Conservation (phyloP, 2,888 invertebrate genomes). For the Melanchra persicariae region DNA sequence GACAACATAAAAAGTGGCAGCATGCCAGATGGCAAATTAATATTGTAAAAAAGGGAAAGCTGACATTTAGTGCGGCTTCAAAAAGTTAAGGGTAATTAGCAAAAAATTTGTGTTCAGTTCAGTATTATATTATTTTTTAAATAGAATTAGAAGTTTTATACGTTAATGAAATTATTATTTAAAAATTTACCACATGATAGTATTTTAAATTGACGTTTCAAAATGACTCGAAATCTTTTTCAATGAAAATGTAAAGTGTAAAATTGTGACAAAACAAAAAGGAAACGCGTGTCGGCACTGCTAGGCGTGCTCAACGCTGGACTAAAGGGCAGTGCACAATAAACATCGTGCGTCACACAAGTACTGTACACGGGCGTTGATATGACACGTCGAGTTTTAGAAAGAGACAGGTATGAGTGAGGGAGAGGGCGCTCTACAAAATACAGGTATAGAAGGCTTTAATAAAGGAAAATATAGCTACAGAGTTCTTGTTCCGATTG, state of each 20-base stretch:
- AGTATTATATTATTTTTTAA: conserved; percentile 28
- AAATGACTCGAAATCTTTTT: background rate
- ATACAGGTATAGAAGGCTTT: no score
- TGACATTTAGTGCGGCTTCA: conserved; percentile 70
- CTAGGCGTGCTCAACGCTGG: conserved; percentile 37
- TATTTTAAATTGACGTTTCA: background rate
- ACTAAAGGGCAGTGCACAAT: conserved; percentile 37
- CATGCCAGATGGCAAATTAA: conserved; percentile 72
- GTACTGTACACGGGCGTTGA: background rate
- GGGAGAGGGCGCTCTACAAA: background rate
- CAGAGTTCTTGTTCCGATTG: background rate
- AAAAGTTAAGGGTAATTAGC: conserved; percentile 56
- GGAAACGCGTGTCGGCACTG: conserved; percentile 40
- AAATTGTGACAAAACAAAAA: conserved; percentile 27
- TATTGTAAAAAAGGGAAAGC: conserved; percentile 60
- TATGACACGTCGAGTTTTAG: background rate
- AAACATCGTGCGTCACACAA: conserved; percentile 24
- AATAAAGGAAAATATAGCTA: no score
- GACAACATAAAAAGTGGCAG: conserved; percentile 64
- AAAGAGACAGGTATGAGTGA: background rate
- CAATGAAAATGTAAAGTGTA: conserved; percentile 39
- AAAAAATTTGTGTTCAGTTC: conserved; percentile 51
- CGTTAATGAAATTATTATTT: background rate
- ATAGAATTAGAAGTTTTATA: background rate
- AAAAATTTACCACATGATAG: background rate